Evolutionary conservation across 2,113 vertebrate genomes (phyloP).

Genomic region (Charadrius vociferus): DNA sequence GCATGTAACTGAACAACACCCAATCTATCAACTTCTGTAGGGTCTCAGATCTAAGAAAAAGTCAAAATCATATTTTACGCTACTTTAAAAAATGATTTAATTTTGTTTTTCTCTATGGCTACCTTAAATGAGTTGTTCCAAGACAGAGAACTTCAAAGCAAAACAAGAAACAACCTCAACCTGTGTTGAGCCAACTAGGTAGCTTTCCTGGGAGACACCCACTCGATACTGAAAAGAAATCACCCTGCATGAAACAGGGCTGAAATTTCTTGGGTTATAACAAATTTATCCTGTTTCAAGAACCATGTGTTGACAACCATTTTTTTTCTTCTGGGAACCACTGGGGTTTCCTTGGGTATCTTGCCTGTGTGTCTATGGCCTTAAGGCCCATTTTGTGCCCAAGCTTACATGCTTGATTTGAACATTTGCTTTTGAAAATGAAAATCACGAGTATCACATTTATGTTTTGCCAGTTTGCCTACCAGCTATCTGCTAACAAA

Average conservation of each 20-base stretch:
- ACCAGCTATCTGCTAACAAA: slow-evolving; percentile 79
- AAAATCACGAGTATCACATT: slow-evolving; percentile 48
- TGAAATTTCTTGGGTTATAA: not conserved
- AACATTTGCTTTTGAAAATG: slow-evolving; percentile 61
- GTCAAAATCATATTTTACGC: not conserved
- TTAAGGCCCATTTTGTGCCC: slow-evolving; percentile 40
- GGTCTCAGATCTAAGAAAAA: not conserved
- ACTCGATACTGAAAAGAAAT: not conserved
- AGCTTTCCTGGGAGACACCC: not conserved
- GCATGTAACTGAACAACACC: not conserved
- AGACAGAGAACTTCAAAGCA: not conserved
- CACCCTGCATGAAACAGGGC: not conserved
- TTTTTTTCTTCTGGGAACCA: not conserved
- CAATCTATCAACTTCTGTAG: not conserved
- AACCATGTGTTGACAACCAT: fast-evolving
- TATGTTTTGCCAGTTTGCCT: slow-evolving; percentile 81
- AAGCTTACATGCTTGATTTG: slow-evolving; percentile 54
- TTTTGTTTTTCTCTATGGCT: not conserved
- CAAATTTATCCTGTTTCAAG: not conserved
- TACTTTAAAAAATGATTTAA: slow-evolving; percentile 31
- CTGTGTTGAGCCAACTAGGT: not conserved
- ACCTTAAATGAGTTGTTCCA: not conserved
- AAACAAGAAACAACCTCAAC: not conserved
- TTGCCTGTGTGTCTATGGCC: slow-evolving; percentile 28
- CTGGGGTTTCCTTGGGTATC: not conserved